phyloP scores from a whole-genome alignment of 2,113 vertebrate genomes.

The Melanerpes formicivorus region DNA sequence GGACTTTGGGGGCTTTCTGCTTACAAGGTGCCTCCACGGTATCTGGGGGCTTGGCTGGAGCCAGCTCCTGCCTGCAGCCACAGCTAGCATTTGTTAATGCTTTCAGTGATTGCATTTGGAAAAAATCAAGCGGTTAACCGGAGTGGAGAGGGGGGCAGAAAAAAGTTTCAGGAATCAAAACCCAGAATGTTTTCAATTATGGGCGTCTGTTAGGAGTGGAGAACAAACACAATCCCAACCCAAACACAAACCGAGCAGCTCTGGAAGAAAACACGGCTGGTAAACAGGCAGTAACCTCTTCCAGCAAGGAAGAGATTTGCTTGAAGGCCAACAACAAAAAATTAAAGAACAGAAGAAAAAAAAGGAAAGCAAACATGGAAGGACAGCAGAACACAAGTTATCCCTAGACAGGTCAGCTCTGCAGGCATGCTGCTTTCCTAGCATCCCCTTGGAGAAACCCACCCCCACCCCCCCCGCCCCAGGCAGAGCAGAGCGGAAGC shows the following conservation, averaged over 20 bases:
- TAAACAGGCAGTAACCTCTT: conserved; percentile 57
- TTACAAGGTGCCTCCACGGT: conserved; percentile 49
- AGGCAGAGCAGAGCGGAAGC: conserved; percentile 32
- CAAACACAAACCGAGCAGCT: conserved; percentile 59
- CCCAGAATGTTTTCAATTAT: conserved; percentile 73
- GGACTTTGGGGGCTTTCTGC: not conserved
- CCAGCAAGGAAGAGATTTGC: not conserved
- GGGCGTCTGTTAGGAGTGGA: conserved; percentile 40
- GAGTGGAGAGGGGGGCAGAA: not conserved
- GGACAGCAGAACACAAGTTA: conserved; percentile 7
- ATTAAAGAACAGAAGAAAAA: not conserved
- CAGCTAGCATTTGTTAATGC: conserved; percentile 53
- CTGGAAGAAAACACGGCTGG: conserved; percentile 27
- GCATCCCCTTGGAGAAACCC: not conserved
- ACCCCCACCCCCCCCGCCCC: not conserved
- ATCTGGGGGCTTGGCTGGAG: conserved; percentile 4
- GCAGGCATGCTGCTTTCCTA: conserved; percentile 25
- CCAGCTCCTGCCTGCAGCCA: conserved; percentile 27
- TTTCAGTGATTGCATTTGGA: conserved; percentile 72
- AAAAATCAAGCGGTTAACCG: conserved; percentile 79
- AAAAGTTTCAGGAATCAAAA: conserved; percentile 63
- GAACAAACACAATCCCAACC: conserved; percentile 60
- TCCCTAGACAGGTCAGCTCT: conserved; percentile 35
- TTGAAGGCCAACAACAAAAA: not conserved
- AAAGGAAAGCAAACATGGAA: conserved; percentile 22